Base-by-base conservation (phyloP, 2,113 vertebrate species). In the Crocuta crocuta region DNA sequence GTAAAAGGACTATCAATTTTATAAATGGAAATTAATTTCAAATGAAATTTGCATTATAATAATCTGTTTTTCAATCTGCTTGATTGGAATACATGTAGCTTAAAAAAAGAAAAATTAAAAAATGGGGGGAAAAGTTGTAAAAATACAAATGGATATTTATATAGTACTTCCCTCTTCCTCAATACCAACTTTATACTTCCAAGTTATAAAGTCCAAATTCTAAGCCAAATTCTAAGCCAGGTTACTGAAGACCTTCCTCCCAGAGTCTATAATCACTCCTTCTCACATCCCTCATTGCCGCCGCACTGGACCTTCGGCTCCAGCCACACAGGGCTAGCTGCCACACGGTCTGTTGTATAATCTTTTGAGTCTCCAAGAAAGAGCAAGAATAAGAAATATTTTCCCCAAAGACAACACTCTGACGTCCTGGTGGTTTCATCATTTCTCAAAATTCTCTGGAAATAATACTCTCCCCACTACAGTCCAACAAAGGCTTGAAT, bases 91-190 rank as follows among this genome's bases (percentile, higher is more conserved):
- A 87, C 17, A 43, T 9, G 43, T 0, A 4, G 92, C 70, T 89
- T 43, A 58, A 85, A 89, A 97, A 61, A 65, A 61, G 45, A 85
- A 96, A 94, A 92, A 94, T n/a, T 39, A 39, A 39, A 39, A 39
- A 39, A 39, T 53, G 24, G 13, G 24, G 16, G 19, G 82, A 85
- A 91, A 28, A 45, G 65, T 33, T 66, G 11, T 82, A 50, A 93
- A 93, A 58, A 74, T n/a, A 39, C 35, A 33, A 66, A 33, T 45
- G 15, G 17, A 9, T 82, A 4, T 78, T 85, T 53, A 55, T 35
- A 12, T n/a, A 79, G 45, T 61, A 63, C 61, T 17, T 82, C 74
- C n/a, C 15, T 66, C 82, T 35, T 76, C 84, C n/a, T 76, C n/a
- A 1, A 84, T 24, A 28, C 50, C 50, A 85, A 76, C 55, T 89